Evolutionary conservation across 2,113 vertebrate species (phyloP).

Genomic region (Aplodontia rufa): DNA sequence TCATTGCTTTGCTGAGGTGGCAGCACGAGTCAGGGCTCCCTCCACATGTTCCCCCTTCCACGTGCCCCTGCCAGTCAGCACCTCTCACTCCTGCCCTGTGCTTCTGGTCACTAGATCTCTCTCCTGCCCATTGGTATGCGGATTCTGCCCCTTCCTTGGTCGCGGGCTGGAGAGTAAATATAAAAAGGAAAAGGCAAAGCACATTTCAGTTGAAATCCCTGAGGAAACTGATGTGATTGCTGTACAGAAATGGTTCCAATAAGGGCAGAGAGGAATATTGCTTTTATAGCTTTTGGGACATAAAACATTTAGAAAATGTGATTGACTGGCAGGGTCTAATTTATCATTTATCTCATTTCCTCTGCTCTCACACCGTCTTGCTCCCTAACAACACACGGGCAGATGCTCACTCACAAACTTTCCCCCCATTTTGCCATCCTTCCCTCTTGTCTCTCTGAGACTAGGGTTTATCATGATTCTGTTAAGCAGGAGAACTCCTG

Average conservation of each 20-base stretch:
- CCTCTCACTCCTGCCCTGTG: neutral
- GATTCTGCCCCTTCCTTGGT: constrained; percentile 80
- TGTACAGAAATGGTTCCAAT: constrained; percentile 86
- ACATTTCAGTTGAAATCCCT: constrained; percentile 82
- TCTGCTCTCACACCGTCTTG: neutral
- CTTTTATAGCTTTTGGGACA: constrained; percentile 89
- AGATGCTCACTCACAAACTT: constrained; percentile 16
- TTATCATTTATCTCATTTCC: constrained; percentile 83
- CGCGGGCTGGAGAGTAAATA: constrained; percentile 83
- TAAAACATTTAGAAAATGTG: constrained; percentile 88
- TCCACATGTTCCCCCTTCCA: neutral
- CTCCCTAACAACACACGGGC: constrained; percentile 4
- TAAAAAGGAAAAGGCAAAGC: constrained; percentile 80
- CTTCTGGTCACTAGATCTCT: neutral
- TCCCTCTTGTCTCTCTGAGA: constrained; percentile 70
- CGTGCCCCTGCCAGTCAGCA: neutral
- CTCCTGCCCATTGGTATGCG: constrained; percentile 80
- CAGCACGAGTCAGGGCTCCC: no score
- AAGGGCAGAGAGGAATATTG: constrained; percentile 88
- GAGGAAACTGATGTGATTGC: constrained; percentile 87
- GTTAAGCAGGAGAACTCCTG: constrained; percentile 83
- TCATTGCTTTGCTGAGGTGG: neutral
- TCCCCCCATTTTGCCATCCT: neutral
- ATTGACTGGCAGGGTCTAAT: constrained; percentile 84
- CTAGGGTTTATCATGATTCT: constrained; percentile 83